phyloP scores from a whole-genome alignment of 2,113 vertebrate genomes.

The Canis aureus region DNA sequence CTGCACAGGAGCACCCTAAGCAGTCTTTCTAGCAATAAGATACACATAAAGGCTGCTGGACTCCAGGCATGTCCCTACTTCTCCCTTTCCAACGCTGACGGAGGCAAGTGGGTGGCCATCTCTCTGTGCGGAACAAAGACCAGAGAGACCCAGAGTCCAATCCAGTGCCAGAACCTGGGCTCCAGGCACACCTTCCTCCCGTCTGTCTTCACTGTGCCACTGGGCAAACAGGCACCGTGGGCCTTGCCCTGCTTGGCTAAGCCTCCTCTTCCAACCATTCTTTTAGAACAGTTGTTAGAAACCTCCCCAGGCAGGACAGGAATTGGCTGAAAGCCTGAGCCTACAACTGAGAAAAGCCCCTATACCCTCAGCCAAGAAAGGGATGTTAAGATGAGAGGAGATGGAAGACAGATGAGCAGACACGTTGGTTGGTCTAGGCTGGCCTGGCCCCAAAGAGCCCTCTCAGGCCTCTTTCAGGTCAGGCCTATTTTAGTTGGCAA shows the following conservation, averaged over 20 bases:
- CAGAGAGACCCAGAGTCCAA: not conserved
- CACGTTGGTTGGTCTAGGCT: not conserved
- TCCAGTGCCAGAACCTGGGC: not conserved
- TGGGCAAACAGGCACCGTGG: not conserved
- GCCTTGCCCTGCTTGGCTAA: not conserved
- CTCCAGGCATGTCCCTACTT: not conserved
- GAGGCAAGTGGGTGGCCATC: not conserved
- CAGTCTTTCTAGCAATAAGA: not conserved
- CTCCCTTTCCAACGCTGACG: not conserved
- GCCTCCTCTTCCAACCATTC: not conserved
- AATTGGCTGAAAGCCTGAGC: not conserved
- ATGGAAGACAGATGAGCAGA: not conserved
- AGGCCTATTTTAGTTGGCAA: constrained; percentile 36
- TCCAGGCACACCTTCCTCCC: not conserved
- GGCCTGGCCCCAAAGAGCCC: not conserved
- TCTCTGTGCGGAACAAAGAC: not conserved
- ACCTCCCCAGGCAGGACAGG: constrained; percentile 6
- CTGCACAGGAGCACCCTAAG: not conserved
- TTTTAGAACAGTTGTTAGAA: not conserved
- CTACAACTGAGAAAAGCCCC: constrained; percentile 51
- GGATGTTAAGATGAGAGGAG: constrained; percentile 14
- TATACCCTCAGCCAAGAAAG: constrained; percentile 38
- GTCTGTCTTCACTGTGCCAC: not conserved
- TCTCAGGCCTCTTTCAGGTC: constrained; percentile 6
- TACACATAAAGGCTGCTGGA: not conserved